phyloP scores from a whole-genome alignment of 2,888 invertebrate genomes.

The Gymnocheta viridis region DNA sequence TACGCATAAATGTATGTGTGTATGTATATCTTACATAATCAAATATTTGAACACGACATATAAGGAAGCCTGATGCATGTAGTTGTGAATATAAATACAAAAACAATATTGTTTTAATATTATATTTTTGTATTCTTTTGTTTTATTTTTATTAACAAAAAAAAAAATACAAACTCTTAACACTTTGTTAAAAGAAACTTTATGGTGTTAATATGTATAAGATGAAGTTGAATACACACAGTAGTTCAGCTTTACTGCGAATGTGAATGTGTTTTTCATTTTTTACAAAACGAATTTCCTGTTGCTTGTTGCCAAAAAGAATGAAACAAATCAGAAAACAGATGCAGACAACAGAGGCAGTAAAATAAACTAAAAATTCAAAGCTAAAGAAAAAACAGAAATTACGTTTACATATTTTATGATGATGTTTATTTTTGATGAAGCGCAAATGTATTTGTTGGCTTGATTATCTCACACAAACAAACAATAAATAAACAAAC shows the following conservation, averaged over 20 bases:
- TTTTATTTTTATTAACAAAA: not conserved
- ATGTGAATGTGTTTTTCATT: not conserved
- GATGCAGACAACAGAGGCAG: constrained; percentile 23
- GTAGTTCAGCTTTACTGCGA: not conserved
- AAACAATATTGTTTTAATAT: constrained; percentile 8
- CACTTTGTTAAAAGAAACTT: constrained; percentile 53
- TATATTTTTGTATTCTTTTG: constrained; percentile 7
- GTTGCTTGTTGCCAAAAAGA: constrained; percentile 57
- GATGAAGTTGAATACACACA: constrained; percentile 33
- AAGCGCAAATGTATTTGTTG: constrained; percentile 70
- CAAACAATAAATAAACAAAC: constrained; percentile 62
- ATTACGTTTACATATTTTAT: constrained; percentile 66
- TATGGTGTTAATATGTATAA: constrained; percentile 50
- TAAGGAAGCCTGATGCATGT: not conserved
- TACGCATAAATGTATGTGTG: too few species aligned
- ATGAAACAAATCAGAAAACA: not conserved
- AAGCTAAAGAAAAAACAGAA: constrained; percentile 43
- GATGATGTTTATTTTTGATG: constrained; percentile 70
- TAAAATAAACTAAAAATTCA: constrained; percentile 21
- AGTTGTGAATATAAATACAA: not conserved
- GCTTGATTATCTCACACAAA: constrained; percentile 62
- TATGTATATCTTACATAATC: not conserved
- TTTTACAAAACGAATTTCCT: constrained; percentile 49
- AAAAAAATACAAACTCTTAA: constrained; percentile 37
- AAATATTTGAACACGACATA: not conserved